Evolutionary conservation across 2,113 vertebrate species (phyloP), one percentile per base, ranked within the genome.

Genomic region (Holacanthus passer): DNA sequence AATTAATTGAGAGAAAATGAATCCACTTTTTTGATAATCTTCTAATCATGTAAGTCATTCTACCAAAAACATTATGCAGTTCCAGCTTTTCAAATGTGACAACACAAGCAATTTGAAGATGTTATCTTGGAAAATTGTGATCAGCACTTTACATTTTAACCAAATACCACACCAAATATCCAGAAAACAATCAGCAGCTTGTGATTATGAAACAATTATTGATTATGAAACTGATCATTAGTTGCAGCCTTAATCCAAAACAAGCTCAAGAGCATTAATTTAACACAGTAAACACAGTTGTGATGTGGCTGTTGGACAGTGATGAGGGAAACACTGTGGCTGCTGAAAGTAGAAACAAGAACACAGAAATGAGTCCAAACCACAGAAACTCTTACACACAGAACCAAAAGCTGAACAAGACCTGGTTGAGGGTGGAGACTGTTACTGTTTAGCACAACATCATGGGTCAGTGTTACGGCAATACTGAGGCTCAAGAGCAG

Each of bases 381-480:
- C 24, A 47, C 16, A 56, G n/a, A 20, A 39, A 39, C 17, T 37
- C 35, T 37, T 41, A 41, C 41, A 39, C 17, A 17, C 5, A 41
- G 20, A 3, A 8, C 14, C 29, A 11, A 39, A 45, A 45, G 22
- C 39, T 37, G n/a, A 47, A 65, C 20, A 20, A n/a, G 47, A 31
- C 11, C 24, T 29, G 45, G 35, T 19, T 43, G 32, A 70, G 24
- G 55, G 9, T 39, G 19, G 7, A 55, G 48, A 53, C 16, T 39
- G 64, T 14, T 32, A 39, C 53, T 31, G 45, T 53, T 43, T 43
- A 53, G 48, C 55, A 41, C 59, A 62, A 16, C 63, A 81, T 66
- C 58, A 58, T 10, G 24, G 63, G 56, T 69, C 75, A 85, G 11
- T 37, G 35, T n/a, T n/a, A n/a, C n/a, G n/a, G n/a, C n/a, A n/a